Evolutionary conservation across 1,140 invertebrate species (phyloP).

Genomic region (Semibalanus balanoides): DNA sequence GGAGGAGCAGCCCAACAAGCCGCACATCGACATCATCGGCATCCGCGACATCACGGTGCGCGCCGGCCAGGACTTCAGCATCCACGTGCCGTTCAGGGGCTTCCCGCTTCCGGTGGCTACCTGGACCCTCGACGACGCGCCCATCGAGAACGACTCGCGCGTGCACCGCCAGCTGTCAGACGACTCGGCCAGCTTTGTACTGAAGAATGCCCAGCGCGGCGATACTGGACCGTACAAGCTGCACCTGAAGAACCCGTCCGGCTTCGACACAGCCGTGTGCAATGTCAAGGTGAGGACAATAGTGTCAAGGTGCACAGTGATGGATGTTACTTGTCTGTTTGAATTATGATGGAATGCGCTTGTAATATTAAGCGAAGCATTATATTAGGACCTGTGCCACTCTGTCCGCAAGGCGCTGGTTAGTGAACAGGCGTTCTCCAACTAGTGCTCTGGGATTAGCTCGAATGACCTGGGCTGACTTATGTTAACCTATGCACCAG

Average conservation of each 20-base stretch:
- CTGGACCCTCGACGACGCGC: constrained; percentile 66
- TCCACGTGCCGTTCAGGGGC: constrained; percentile 85
- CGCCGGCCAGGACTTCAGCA: constrained; percentile 92
- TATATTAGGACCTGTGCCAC: no score
- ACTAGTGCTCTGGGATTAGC: no score
- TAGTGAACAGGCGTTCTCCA: no score
- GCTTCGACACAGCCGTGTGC: constrained; percentile 82
- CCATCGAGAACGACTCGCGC: constrained; percentile 58
- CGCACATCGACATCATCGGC: constrained; percentile 78
- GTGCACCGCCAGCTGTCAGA: constrained; percentile 70
- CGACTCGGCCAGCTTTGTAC: constrained; percentile 71
- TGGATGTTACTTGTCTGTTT: no score
- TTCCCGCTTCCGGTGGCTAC: constrained; percentile 87
- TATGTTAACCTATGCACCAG: no score
- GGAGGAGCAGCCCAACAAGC: constrained; percentile 92
- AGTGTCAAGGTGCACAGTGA: no score
- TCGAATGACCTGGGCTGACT: no score
- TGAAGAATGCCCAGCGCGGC: constrained; percentile 75
- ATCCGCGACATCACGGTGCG: constrained; percentile 90
- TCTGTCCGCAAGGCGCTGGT: no score
- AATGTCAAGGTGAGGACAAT: constrained; percentile 49
- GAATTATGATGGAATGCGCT: no score
- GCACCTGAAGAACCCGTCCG: constrained; percentile 83
- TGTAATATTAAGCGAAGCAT: no score
- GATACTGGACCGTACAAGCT: constrained; percentile 87